phyloP scores from a whole-genome alignment of 2,797 vertebrate genomes.

The Melanotaenia parkinsoni region DNA sequence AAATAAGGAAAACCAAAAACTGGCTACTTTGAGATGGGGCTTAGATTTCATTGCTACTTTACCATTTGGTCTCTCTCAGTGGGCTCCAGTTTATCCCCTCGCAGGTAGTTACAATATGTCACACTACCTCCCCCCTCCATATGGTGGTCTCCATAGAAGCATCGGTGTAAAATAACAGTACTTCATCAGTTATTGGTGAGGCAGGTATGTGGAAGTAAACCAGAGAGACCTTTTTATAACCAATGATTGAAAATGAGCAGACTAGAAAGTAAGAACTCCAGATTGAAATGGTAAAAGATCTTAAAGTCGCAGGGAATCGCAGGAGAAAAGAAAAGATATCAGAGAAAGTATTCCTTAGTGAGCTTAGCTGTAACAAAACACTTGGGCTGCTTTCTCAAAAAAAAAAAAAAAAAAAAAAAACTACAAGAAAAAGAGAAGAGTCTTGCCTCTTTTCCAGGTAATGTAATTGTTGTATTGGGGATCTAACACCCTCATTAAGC shows the following conservation, averaged over 20 bases:
- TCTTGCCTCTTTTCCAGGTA: constrained; percentile 67
- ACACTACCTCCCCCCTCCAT: constrained; percentile 17
- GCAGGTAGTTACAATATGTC: constrained; percentile 12
- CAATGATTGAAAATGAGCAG: constrained; percentile 42
- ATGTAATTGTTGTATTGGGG: constrained; percentile 72
- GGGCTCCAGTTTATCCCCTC: background rate
- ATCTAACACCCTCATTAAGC: constrained; percentile 79
- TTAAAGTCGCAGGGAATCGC: constrained; percentile 15
- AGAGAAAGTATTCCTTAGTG: constrained; percentile 29
- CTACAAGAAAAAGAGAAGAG: constrained; percentile 35
- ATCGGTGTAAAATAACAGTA: background rate
- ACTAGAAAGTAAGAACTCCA: constrained; percentile 31
- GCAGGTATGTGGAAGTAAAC: constrained; percentile 27
- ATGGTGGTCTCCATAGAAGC: background rate
- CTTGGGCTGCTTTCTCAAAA: constrained; percentile 29
- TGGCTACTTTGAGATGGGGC: background rate
- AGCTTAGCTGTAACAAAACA: constrained; percentile 52
- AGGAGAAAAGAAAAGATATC: constrained; percentile 20
- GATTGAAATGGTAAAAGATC: constrained; percentile 30
- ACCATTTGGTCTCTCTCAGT: constrained; percentile 9
- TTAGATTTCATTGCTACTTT: constrained; percentile 10
- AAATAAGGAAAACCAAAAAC: constrained; percentile 3
- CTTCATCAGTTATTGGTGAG: constrained; percentile 24
- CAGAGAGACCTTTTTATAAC: constrained; percentile 30
- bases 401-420: constrained; percentile 41